These are phyloP conservation scores for Typhlichthys eigenmanni DNA, from an alignment of 2,797 vertebrate species.

Conservation along the genomic window DNA sequence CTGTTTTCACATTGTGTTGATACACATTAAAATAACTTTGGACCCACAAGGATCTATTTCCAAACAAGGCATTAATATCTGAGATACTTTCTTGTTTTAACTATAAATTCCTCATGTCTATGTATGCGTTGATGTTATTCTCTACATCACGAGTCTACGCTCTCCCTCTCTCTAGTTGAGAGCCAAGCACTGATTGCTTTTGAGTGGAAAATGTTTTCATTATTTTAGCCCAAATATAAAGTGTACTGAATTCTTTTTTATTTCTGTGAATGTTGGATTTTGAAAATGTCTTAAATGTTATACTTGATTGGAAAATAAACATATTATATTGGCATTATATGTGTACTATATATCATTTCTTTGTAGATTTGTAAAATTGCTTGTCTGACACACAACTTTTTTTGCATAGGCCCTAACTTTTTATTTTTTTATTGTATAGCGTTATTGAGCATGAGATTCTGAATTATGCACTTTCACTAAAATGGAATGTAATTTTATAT, in stretches of 20 bases:
- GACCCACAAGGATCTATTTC: conserved; percentile 49
- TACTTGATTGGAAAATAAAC: conserved; percentile 76
- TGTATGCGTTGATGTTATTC: conserved; percentile 33
- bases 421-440: neutral
- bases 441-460: too few relatives aligned
- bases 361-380: conserved; percentile 10
- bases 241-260: conserved; percentile 67
- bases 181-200: conserved; percentile 74
- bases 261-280: conserved; percentile 55
- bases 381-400: too few relatives aligned
- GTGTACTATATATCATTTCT: conserved; percentile 58
- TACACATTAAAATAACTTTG: conserved; percentile 38
- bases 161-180: conserved; percentile 29
- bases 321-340: conserved; percentile 71
- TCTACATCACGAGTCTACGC: conserved; percentile 35
- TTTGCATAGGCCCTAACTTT: neutral
- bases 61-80: conserved; percentile 51
- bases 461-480: too few relatives aligned
- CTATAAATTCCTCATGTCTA: conserved; percentile 36
- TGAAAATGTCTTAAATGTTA: conserved; percentile 72
- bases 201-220: conserved; percentile 55
- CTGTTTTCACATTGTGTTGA: conserved; percentile 31
- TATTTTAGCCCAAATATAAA: conserved; percentile 61
- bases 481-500: neutral
- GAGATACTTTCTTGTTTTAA: conserved; percentile 51